These are phyloP conservation scores for Eupithecia inturbata DNA, from an alignment of 2,888 invertebrate species.

Conservation along the genomic window DNA sequence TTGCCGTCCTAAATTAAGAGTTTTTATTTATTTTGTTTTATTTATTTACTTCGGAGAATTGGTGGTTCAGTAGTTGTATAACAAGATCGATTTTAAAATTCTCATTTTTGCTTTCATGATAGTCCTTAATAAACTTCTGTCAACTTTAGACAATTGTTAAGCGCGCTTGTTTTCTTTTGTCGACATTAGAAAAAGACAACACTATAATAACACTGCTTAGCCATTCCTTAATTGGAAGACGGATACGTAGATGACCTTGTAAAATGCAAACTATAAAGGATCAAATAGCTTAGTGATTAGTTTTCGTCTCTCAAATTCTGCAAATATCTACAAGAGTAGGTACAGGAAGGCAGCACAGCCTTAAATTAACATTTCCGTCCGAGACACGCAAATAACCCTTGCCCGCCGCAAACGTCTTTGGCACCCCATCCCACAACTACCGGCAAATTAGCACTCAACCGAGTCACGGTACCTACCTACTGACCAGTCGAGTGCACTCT, in stretches of 20 bases:
- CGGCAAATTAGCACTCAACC: conserved; percentile 68
- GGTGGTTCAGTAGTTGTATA: neutral
- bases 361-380: conserved; percentile 49
- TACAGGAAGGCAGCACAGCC: conserved; percentile 22
- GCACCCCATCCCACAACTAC: conserved; percentile 3
- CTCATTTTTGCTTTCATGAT: neutral
- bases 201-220: neutral
- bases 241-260: neutral
- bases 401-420: conserved; percentile 45
- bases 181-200: neutral
- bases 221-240: neutral
- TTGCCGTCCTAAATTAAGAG: too few species aligned
- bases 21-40: too few species aligned
- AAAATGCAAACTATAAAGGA: neutral
- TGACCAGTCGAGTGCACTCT: neutral
- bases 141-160: neutral
- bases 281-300: neutral
- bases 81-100: neutral
- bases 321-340: conserved; percentile 7
- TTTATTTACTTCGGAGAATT: neutral
- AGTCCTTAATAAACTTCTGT: neutral
- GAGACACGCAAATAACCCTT: conserved; percentile 45
- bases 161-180: neutral
- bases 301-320: neutral
- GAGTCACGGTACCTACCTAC: conserved; percentile 54